Evolutionary conservation across 2,888 invertebrate species (phyloP).

Genomic region (Mantis religiosa): DNA sequence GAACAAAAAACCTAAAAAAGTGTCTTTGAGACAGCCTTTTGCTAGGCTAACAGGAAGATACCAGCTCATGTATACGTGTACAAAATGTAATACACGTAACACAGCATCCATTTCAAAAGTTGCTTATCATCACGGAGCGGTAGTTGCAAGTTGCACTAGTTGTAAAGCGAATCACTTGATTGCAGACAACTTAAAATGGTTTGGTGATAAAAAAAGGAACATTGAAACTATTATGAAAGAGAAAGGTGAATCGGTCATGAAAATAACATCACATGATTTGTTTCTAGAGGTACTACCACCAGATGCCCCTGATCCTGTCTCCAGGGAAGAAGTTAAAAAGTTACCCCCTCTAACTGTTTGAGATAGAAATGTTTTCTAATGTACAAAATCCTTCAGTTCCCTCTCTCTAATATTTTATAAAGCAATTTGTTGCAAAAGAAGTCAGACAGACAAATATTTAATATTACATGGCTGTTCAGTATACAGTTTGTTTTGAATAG

Average conservation of each 20-base stretch:
- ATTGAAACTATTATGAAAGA: constrained; percentile 86
- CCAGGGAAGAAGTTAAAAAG: neutral
- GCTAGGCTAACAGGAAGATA: constrained; percentile 54
- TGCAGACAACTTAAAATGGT: constrained; percentile 96
- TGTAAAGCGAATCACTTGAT: constrained; percentile 90
- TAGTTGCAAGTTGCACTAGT: constrained; percentile 84
- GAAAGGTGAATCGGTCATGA: constrained; percentile 75
- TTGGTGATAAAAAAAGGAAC: constrained; percentile 75
- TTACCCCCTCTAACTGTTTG: neutral
- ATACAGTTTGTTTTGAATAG: no score
- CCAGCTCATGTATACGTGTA: constrained; percentile 80
- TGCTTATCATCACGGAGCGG: constrained; percentile 84
- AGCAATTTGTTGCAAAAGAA: no score
- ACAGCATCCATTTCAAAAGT: constrained; percentile 76
- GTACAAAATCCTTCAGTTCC: no score
- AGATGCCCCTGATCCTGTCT: neutral
- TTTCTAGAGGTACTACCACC: neutral
- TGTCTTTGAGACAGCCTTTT: neutral
- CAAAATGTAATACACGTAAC: constrained; percentile 76
- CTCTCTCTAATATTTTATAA: no score
- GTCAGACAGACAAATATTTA: no score
- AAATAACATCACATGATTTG: constrained; percentile 25
- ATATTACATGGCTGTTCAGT: no score
- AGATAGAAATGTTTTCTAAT: neutral
- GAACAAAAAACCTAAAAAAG: neutral